Conservation (phyloP, 2,888 invertebrate genomes). For the Ectemnius continuus region DNA sequence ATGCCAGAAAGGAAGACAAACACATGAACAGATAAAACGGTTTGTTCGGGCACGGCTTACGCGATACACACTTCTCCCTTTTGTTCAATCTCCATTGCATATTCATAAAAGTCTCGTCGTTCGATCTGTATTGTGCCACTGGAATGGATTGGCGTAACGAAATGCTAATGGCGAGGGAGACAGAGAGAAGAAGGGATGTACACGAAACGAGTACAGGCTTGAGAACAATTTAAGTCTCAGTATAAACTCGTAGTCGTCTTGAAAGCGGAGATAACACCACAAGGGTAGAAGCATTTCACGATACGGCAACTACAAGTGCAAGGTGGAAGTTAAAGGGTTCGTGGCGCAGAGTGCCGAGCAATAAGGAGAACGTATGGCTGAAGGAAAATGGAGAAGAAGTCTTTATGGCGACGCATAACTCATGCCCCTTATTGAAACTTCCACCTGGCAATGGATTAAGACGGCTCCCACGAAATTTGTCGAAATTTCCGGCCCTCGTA, state of each 20-base stretch:
- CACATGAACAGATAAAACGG: constrained; percentile 24
- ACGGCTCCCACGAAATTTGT: constrained; percentile 69
- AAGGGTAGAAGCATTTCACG: neutral
- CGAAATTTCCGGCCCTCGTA: constrained; percentile 64
- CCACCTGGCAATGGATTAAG: constrained; percentile 70
- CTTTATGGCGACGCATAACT: constrained; percentile 72
- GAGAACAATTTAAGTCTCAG: too few species aligned
- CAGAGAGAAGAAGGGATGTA: neutral
- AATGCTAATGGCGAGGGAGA: neutral
- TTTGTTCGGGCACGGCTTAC: constrained; percentile 17
- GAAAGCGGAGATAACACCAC: constrained; percentile 13
- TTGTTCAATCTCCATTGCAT: constrained; percentile 14
- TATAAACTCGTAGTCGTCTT: neutral
- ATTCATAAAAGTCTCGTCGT: constrained; percentile 7
- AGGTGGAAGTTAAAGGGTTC: neutral
- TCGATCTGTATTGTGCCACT: neutral
- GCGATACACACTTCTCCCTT: constrained; percentile 1
- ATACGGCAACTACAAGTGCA: neutral
- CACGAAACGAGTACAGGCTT: neutral
- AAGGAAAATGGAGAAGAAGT: constrained; percentile 58
- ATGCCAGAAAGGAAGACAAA: constrained; percentile 25
- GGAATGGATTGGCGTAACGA: neutral
- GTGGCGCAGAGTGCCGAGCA: constrained; percentile 16
- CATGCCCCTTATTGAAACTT: constrained; percentile 73
- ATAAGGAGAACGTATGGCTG: constrained; percentile 42